Base-by-base conservation (phyloP, 30 jellyfish, hydroid and myxozoan species). In the Mastigias papua region DNA sequence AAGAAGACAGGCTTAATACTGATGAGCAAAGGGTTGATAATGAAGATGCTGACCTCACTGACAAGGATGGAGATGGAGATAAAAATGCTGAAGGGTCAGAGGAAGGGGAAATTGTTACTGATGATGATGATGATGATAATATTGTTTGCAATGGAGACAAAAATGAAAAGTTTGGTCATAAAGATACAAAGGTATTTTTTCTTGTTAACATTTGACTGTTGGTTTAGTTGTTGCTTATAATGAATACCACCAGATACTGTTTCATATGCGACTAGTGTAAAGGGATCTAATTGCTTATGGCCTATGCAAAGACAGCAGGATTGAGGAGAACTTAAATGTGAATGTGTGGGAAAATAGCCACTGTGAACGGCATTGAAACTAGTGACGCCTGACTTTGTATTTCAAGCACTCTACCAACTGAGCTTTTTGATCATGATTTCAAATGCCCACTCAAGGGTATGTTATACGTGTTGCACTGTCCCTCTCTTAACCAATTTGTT, bases 31-130 rank as follows among this genome's bases (percentile, higher is more conserved):
- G 73, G 49, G 89, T 32, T 78, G 93, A 60, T 19, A 86, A 46
- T 48, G 92, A 86, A 35, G 96, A 63, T 34, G 97, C 82, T 25
- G 95, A 78, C 19, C 61, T 91, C 22, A 84, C 69, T 25, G 98
- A 80, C 27, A 84, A 73, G 37, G 98, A 79, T 67, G 80, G 54
- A 19, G 68, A 23, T 9, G 68, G 48, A 19, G 83, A 65, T 0
- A 71, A 84, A 51, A 79, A 74, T 19, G 95, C 72, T n/a, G 91
- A 82, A 17, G 91, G 89, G 15, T 83, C 97, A 8, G 99, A 94
- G 67, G 97, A 85, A 83, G 99, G 99, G 2, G 99, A 94, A 78
- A 94, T 94, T 50, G 79, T 89, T 17, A 81, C 97, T 6, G 99
- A 94, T 86, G 90, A 50, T 30, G 97, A 93, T 35, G 97, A 76